Evolutionary conservation across 2,888 invertebrate species (phyloP).

Genomic region (Litoditis marina): DNA sequence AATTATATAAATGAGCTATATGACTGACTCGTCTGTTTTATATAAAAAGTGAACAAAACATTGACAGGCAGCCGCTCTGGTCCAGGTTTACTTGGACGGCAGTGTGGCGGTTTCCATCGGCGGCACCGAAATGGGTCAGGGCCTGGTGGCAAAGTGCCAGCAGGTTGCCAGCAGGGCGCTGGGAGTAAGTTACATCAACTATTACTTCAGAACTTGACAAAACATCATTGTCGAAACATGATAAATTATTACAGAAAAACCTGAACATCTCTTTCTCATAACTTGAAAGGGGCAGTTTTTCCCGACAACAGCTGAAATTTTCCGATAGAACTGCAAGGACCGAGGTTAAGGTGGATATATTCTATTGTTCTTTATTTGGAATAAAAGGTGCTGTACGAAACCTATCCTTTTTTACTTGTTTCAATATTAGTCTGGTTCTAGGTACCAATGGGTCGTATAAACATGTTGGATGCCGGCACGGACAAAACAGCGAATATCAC

Average conservation of each 20-base stretch:
- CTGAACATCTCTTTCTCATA: no score
- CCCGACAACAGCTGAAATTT: no score
- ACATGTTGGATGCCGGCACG: slow-evolving; percentile 40
- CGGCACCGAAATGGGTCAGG: slow-evolving; percentile 94
- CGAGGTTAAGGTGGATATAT: no score
- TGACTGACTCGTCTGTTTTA: no score
- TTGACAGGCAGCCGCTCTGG: slow-evolving; percentile 74
- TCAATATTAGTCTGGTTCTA: slow-evolving; percentile 10
- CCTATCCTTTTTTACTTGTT: no score
- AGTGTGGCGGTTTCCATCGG: slow-evolving; percentile 79
- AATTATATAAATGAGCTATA: no score
- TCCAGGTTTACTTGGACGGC: slow-evolving; percentile 78
- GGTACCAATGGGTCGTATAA: slow-evolving; percentile 36
- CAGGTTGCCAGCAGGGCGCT: slow-evolving; percentile 75
- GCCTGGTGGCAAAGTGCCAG: slow-evolving; percentile 88
- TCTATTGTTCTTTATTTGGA: no score
- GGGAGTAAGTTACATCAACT: slow-evolving; percentile 68
- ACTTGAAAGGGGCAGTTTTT: no score
- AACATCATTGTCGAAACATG: neutral
- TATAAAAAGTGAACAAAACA: no score
- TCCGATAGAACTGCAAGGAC: no score
- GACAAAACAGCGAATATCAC: slow-evolving; percentile 74
- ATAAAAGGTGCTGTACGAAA: neutral
- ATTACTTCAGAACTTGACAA: neutral
- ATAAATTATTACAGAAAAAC: no score